A percentile compares a stretch with the other conserved stretches of the same genome.
phyloP scores from a whole-genome alignment of 2,888 invertebrate species.

The Mesorhabditis belari region DNA sequence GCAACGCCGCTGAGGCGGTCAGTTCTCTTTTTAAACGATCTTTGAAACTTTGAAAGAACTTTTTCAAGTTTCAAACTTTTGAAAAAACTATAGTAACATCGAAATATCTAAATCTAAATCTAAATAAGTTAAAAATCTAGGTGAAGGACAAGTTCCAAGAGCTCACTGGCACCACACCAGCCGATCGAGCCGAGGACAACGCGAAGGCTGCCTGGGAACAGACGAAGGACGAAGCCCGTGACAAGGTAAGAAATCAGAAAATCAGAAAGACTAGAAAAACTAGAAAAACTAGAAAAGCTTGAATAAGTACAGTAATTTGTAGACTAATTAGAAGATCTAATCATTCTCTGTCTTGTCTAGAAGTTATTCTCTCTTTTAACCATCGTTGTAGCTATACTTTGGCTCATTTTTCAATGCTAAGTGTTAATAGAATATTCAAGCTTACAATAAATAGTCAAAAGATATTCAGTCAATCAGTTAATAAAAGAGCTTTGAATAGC shows the following conservation, averaged over 20 bases:
- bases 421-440: too few relatives aligned
- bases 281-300: background rate
- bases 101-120: background rate
- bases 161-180: background rate
- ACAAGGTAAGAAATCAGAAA: background rate
- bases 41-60: background rate
- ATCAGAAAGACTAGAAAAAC: background rate
- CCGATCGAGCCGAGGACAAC: background rate
- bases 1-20: background rate
- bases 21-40: too few relatives aligned
- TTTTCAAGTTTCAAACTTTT: too few relatives aligned
- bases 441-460: too few relatives aligned
- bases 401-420: too few relatives aligned
- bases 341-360: too few relatives aligned
- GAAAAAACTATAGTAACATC: background rate
- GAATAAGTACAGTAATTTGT: background rate
- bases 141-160: background rate
- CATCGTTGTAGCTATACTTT: too few relatives aligned
- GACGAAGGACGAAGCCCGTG: background rate
- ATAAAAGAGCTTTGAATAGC: too few relatives aligned
- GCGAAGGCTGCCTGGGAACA: background rate
- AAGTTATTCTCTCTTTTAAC: too few relatives aligned
- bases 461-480: too few relatives aligned
- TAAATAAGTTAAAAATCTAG: background rate
- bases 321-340: too few relatives aligned